phyloP scores from a whole-genome alignment of 2,113 vertebrate genomes.

The Ciconia boyciana region DNA sequence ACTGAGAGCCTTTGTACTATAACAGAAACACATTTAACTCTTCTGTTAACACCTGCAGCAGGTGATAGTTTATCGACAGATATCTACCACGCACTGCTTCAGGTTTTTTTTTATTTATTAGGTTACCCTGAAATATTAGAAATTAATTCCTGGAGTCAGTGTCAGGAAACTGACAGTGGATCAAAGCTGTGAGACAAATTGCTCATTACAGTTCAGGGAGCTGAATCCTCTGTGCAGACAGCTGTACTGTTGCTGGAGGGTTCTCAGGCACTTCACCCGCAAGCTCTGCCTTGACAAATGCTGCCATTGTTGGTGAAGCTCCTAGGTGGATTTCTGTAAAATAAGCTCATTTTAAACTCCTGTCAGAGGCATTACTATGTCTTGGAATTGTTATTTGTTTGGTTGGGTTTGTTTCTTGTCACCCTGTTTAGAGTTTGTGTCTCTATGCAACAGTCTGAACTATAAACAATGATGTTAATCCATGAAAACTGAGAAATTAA shows the following conservation, averaged over 20 bases:
- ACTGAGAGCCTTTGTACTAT: background rate
- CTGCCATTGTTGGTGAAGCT: background rate
- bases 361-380: background rate
- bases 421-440: background rate
- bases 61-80: background rate
- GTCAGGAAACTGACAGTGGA: slow-evolving; percentile 62
- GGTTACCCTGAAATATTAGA: slow-evolving; percentile 40
- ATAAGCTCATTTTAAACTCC: background rate
- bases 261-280: background rate
- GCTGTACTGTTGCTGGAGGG: background rate
- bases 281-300: background rate
- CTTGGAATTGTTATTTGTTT: slow-evolving; percentile 15
- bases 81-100: background rate
- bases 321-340: background rate
- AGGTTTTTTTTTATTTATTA: background rate
- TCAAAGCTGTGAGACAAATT: slow-evolving; percentile 70
- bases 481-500: slow-evolving; percentile 40
- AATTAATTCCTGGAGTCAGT: slow-evolving; percentile 62
- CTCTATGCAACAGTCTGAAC: slow-evolving; percentile 32
- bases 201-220: slow-evolving; percentile 67
- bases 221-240: slow-evolving; percentile 39
- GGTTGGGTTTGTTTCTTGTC: slow-evolving; percentile 10
- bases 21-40: background rate
- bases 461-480: slow-evolving; percentile 39
- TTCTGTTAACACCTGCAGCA: background rate